These are phyloP conservation scores for Schizotus pectinicornis DNA, from an alignment of 2,888 invertebrate species.

Conservation along the genomic window DNA sequence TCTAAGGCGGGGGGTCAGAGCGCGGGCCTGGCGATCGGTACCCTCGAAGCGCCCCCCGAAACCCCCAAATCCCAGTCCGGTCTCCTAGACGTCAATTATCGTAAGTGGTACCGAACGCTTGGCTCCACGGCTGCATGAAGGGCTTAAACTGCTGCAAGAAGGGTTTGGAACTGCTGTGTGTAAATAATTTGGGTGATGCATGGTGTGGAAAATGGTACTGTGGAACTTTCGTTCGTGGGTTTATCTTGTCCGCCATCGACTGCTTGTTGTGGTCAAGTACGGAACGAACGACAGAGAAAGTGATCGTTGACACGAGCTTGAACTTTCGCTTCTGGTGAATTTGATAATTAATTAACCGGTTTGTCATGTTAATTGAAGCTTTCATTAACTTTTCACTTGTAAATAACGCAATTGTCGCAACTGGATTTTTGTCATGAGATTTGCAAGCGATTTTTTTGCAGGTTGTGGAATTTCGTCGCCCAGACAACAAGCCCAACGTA, in stretches of 20 bases:
- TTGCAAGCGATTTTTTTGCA: slow-evolving; percentile 56
- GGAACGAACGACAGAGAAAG: slow-evolving; percentile 23
- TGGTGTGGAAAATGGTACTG: not conserved
- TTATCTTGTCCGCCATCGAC: not conserved
- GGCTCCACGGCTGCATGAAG: slow-evolving; percentile 26
- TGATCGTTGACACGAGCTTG: slow-evolving; percentile 17
- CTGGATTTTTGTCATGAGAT: too few relatives aligned
- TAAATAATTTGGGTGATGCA: not conserved
- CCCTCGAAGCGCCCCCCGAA: slow-evolving; percentile 65
- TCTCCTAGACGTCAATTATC: slow-evolving; percentile 59
- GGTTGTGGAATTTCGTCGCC: slow-evolving; percentile 88
- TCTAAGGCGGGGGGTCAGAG: slow-evolving; percentile 70
- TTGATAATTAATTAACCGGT: slow-evolving; percentile 17
- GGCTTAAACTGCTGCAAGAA: slow-evolving; percentile 3
- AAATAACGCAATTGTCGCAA: slow-evolving; percentile 17
- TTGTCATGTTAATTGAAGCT: slow-evolving; percentile 16
- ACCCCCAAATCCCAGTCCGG: slow-evolving; percentile 61
- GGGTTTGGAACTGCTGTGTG: not conserved
- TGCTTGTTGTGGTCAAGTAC: not conserved
- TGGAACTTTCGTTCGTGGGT: slow-evolving; percentile 5
- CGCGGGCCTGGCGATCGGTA: slow-evolving; percentile 68
- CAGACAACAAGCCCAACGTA: slow-evolving; percentile 84
- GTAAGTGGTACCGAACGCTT: slow-evolving; percentile 45
- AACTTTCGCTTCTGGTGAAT: slow-evolving; percentile 22
- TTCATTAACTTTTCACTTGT: slow-evolving; percentile 27